phyloP scores from a whole-genome alignment of 30 jellyfish, hydroid and myxozoan species.

The Chironex yamaguchii region DNA sequence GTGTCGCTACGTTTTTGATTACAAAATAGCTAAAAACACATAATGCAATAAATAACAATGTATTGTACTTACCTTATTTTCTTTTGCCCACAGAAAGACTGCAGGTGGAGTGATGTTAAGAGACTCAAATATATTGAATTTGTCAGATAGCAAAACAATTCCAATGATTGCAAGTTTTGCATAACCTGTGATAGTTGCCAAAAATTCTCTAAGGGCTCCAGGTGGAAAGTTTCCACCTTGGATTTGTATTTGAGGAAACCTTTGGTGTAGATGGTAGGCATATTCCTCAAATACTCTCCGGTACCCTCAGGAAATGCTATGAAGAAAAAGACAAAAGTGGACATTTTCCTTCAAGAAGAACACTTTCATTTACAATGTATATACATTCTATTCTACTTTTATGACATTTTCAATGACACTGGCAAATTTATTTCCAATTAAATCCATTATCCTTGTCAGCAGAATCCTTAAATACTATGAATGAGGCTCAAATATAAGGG shows the following conservation, averaged over 20 bases:
- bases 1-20: too few relatives aligned
- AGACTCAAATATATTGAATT: constrained; percentile 67
- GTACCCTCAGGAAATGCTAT: constrained; percentile 99
- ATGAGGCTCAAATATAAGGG: too few relatives aligned
- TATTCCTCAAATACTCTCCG: constrained; percentile 98
- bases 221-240: constrained; percentile 97
- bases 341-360: neutral
- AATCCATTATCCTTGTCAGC: too few relatives aligned
- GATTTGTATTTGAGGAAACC: constrained; percentile 98
- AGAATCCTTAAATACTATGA: too few relatives aligned
- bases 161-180: constrained; percentile 79
- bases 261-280: constrained; percentile 88
- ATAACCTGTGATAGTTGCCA: constrained; percentile 81
- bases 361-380: too few relatives aligned
- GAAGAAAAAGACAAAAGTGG: neutral
- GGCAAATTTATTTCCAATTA: too few relatives aligned
- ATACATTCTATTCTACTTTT: too few relatives aligned
- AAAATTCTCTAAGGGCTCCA: constrained; percentile 68
- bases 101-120: constrained; percentile 87
- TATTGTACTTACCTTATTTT: constrained; percentile 95
- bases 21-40: too few relatives aligned
- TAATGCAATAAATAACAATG: too few relatives aligned
- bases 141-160: constrained; percentile 70
- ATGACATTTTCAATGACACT: too few relatives aligned
- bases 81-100: constrained; percentile 91